Evolutionary conservation across 2,888 invertebrate genomes (phyloP), one percentile per base, ranked within the genome.

Genomic region (Athalia rosae): DNA sequence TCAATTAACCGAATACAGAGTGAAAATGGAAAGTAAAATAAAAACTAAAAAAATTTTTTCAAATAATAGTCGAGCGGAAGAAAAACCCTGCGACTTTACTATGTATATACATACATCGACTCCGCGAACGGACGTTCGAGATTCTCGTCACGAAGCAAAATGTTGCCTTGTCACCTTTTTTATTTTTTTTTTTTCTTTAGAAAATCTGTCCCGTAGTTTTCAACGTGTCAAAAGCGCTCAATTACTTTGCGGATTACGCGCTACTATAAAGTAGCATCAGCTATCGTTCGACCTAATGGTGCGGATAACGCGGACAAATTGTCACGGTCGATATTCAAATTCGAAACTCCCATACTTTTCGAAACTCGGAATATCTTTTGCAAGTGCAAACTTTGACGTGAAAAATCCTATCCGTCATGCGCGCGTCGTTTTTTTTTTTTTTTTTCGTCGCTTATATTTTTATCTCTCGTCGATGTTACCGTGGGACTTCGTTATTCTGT

Each of bases 251-350:
- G 47, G 61, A 74, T 74, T 74, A 74, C 28, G 28, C 41, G 61
- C 74, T 48, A 74, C 50, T 48, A 3, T 28, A 11, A 6, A 48
- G 45, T 9, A 61, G 28, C 2, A n/a, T n/a, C n/a, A 28, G 28
- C 28, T 61, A 61, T 62, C 74, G 61, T 62, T 61, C 48, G 61
- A 62, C 74, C 62, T 74, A 74, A 74, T 74, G 74, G 74, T 61
- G 48, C 13, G 74, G 74, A 59, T 28, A 74, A 74, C 61, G 28
- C 6, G 41, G 74, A 61, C 47, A 50, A 74, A 61, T 59, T 62
- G 13, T 61, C 58, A 58, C 50, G 45, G 61, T 61, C 48, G 48
- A 74, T 74, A 74, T 74, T 62, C 11, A 61, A 74, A 74, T 74
- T 74, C 28, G n/a, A 15, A 48, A 48, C 50, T 43, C 48, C 48